Percentiles rank a stretch among this genome's conserved stretches.
Conservation (phyloP, 2,888 invertebrate genomes). For the Phorcus lineatus region DNA sequence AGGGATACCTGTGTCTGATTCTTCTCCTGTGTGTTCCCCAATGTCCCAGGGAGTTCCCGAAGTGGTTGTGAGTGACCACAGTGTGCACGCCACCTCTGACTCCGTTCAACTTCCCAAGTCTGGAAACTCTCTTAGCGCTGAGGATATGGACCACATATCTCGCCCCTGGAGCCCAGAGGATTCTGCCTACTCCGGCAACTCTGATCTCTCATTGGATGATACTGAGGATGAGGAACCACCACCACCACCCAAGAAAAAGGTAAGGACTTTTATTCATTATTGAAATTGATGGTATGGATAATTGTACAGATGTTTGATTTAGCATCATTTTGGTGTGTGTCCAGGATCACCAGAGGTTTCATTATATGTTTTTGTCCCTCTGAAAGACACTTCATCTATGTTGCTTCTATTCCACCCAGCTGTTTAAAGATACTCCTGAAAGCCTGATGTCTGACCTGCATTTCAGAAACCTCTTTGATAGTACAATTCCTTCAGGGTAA, state of each 20-base stretch:
- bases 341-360: no score
- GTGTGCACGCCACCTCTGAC: neutral
- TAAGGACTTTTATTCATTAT: neutral
- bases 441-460: no score
- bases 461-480: no score
- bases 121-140: no score
- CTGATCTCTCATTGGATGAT: neutral
- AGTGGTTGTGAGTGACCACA: neutral
- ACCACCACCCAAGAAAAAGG: neutral
- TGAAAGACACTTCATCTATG: no score
- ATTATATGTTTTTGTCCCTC: no score
- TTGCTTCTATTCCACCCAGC: no score
- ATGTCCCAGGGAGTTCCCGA: neutral
- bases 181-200: neutral
- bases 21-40: neutral
- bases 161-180: neutral
- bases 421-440: no score
- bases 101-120: neutral
- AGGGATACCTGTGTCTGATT: neutral
- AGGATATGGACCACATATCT: neutral
- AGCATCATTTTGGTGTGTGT: no score
- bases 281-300: no score
- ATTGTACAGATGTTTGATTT: no score
- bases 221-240: neutral
- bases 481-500: no score